Base-by-base conservation (phyloP, 2,113 vertebrate species). In the Phalacrocorax brasilianus region DNA sequence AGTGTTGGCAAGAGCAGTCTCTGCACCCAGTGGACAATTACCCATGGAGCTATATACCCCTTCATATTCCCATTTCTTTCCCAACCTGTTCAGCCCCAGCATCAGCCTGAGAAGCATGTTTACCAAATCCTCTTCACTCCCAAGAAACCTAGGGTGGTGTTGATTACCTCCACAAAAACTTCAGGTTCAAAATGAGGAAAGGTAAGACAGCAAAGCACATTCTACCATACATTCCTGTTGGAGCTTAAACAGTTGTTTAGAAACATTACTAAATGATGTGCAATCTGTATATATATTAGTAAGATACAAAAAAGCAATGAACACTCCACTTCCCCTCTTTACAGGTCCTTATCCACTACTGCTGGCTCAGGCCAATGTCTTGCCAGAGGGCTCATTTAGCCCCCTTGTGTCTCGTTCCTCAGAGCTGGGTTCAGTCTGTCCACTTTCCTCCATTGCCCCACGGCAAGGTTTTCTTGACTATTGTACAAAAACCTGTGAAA, bases 261-360 rank as follows among this genome's bases (percentile, higher is more conserved):
- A 72, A 82, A 30, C 61, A 20, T 38, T 72, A 52, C 14, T 81
- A 38, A 78, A 38, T 65, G 18, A 6, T 85, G 10, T 44, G 59
- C 28, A 42, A n/a, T 5, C 62, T 67, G 14, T 7, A 32, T n/a
- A 3, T 55, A 11, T 16, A 44, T 11, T 32, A 61, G 6, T 86
- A 80, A 65, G 42, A 27, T 0, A 17, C 14, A 26, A 32, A 42
- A 58, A 44, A 20, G 0, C 5, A 22, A 14, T 8, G 4, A 52
- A 68, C 0, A 0, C 3, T 61, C 6, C 5, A 10, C 5, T 73
- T 73, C 9, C 28, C 32, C 7, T 55, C 17, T 56, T 23, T 38
- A 45, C 14, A 27, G 18, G 4, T 81, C 35, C 30, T 66, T 66
- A 70, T 45, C 18, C 5, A 42, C 14, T n/a, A 2, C 11, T 78